These are phyloP conservation scores for Myocastor coypus DNA, from an alignment of 2,113 vertebrate species.

Conservation along the genomic window DNA sequence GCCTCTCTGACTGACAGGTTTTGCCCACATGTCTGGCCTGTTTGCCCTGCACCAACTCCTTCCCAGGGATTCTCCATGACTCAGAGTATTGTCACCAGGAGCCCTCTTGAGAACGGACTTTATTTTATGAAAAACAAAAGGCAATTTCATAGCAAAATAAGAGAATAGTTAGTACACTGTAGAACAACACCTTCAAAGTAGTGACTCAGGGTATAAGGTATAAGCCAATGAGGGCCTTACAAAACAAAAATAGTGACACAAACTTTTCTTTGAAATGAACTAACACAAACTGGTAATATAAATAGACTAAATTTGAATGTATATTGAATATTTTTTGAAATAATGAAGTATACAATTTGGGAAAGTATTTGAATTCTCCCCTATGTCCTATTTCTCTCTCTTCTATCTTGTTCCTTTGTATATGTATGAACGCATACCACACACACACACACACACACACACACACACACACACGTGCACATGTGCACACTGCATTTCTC, in stretches of 20 bases:
- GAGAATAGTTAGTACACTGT: background rate
- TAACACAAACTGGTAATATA: background rate
- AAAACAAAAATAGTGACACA: background rate
- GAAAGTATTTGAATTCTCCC: background rate
- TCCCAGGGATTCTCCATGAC: background rate
- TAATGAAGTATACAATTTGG: background rate
- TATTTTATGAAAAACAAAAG: background rate
- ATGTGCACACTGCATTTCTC: background rate
- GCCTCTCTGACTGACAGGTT: background rate
- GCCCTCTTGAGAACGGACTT: background rate
- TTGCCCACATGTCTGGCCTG: background rate
- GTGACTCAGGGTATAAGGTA: background rate
- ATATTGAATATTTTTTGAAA: background rate
- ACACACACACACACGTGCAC: no score
- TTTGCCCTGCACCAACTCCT: background rate
- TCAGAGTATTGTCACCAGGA: background rate
- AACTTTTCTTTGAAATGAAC: background rate
- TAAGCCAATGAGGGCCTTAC: background rate
- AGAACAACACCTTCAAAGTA: background rate
- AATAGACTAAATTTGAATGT: background rate
- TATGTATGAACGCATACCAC: background rate
- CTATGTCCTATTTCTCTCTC: background rate
- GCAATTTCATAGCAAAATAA: background rate
- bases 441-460: background rate
- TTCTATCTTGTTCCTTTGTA: background rate